Evolutionary conservation across 2,888 invertebrate genomes (phyloP).

Genomic region (Rotaria macrura): DNA sequence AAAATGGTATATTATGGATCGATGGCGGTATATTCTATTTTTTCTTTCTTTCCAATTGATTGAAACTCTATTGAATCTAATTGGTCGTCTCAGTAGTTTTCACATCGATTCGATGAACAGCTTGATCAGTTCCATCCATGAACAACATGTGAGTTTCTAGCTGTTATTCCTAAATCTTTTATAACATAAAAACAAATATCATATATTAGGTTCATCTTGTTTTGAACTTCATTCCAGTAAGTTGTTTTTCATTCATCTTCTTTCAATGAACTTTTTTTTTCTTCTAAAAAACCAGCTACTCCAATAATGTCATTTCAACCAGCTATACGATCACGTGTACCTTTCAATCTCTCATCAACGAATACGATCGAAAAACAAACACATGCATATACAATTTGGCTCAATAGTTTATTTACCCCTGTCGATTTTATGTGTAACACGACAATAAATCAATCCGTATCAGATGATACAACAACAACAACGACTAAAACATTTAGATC

Average conservation of each 20-base stretch:
- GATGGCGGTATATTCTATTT: no score
- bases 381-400: not conserved
- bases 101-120: not conserved
- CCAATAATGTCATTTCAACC: not conserved
- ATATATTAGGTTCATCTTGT: not conserved
- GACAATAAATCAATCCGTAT: not conserved
- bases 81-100: no score
- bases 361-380: constrained; percentile 2
- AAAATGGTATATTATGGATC: no score
- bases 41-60: no score
- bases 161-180: not conserved
- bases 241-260: not conserved
- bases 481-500: not conserved
- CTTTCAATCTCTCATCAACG: not conserved
- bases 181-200: not conserved
- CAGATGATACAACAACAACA: not conserved
- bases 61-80: no score
- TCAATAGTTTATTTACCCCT: not conserved
- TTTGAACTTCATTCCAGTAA: not conserved
- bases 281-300: not conserved
- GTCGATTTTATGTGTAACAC: not conserved
- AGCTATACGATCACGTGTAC: not conserved
- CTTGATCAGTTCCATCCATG: not conserved
- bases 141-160: not conserved
- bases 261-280: not conserved